Evolutionary conservation across 2,113 vertebrate species (phyloP).

Genomic region (Pipa parva): DNA sequence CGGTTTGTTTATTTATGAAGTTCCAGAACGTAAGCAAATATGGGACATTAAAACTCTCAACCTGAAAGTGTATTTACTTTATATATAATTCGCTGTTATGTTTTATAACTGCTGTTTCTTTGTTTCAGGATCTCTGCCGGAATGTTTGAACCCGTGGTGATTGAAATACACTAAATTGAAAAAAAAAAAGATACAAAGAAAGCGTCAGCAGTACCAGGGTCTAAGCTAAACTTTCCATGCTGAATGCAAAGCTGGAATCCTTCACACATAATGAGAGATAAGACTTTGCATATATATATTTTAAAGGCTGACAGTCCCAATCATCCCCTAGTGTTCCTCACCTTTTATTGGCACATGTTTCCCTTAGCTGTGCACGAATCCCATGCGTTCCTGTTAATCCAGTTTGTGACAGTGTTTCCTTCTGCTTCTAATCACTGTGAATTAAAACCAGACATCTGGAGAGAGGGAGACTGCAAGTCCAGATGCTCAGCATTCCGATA

Average conservation of each 20-base stretch:
- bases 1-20: no score
- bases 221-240: slow-evolving; percentile 6
- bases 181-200: not conserved
- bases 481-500: slow-evolving; percentile 10
- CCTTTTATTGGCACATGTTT: slow-evolving; percentile 17
- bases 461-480: slow-evolving; percentile 3
- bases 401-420: slow-evolving; percentile 18
- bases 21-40: no score
- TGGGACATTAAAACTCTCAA: no score
- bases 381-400: slow-evolving; percentile 18
- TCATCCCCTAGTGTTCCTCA: not conserved
- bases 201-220: slow-evolving; percentile 1
- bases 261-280: not conserved
- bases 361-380: slow-evolving; percentile 26
- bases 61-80: no score
- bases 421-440: slow-evolving; percentile 32
- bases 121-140: slow-evolving; percentile 80
- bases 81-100: no score
- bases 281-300: not conserved
- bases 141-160: slow-evolving; percentile 89
- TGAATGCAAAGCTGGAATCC: not conserved
- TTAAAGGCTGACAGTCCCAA: slow-evolving; percentile 7
- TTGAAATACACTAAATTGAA: slow-evolving; percentile 83
- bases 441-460: slow-evolving; percentile 14
- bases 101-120: not conserved